Percentiles rank a stretch among this genome's conserved stretches.
phyloP scores from a whole-genome alignment of 2,888 invertebrate genomes.

The Nomada ferruginata region DNA sequence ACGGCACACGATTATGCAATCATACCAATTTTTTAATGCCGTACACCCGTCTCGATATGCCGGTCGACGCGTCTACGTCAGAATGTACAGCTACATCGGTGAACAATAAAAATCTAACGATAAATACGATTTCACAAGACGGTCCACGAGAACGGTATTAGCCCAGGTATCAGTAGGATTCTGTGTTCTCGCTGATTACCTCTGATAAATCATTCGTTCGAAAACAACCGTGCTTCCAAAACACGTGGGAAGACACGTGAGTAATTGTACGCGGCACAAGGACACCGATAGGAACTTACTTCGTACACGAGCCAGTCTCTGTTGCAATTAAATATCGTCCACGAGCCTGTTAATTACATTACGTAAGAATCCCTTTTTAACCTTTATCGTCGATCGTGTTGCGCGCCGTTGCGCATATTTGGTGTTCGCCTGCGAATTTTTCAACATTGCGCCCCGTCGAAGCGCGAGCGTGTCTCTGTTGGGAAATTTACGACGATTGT shows the following conservation, averaged over 20 bases:
- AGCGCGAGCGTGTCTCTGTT: not conserved
- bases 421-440: not conserved
- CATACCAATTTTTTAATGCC: too few relatives aligned
- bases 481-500: conserved; percentile 18
- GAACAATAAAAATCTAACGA: not conserved
- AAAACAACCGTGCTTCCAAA: not conserved
- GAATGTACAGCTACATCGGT: not conserved
- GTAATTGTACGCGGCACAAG: conserved; percentile 1
- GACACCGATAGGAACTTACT: not conserved
- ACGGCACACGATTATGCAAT: too few relatives aligned
- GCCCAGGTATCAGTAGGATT: conserved; percentile 4
- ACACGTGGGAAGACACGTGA: conserved; percentile 1
- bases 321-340: not conserved
- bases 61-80: too few relatives aligned
- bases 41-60: too few relatives aligned
- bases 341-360: conserved; percentile 1
- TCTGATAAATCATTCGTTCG: conserved; percentile 14
- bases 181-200: not conserved
- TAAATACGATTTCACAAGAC: not conserved
- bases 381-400: not conserved
- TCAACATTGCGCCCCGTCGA: not conserved
- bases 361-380: not conserved
- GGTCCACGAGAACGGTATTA: not conserved
- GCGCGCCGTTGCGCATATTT: not conserved
- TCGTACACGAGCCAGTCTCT: not conserved